Evolutionary conservation across 2,888 invertebrate genomes (phyloP), one percentile per base, ranked within the genome.

Genomic region (Drosophila phalerata): DNA sequence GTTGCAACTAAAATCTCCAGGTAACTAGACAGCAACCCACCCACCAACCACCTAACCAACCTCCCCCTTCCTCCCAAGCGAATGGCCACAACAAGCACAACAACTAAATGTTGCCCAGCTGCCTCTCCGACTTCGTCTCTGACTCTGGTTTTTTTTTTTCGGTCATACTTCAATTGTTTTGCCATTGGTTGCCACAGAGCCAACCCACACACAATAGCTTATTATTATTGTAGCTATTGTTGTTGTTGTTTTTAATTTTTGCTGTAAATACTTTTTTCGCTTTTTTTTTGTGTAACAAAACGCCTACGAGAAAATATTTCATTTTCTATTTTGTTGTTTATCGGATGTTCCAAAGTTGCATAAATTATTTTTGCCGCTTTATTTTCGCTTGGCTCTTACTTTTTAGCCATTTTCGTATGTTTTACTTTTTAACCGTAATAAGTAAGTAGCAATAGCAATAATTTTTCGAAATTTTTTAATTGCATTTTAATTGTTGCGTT

Each of bases 111-210:
- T 61, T 73, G 55, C 64, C 42, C 63, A 53, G 68, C 49, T 73
- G 62, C 37, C 15, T 15, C 40, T 40, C 40, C 34, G 28, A 38
- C 48, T 28, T 28, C 28, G 28, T 6, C 40, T 40, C 40, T 22
- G 28, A 38, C 52, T 57, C 32, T 45, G 28, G 47, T 58, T 19
- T 38, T 22, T 66, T 68, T 60, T 66, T 77, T 72, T 87, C 22
- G 83, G 85, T 82, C 88, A 88, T 85, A 84, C 88, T 69, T 84
- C 80, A 84, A 84, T 82, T 84, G 77, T 68, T 85, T 87, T 66
- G 65, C 65, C 70, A 67, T 72, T 77, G 70, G 73, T 83, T 87
- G 82, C 87, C 69, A 73, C 82, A 84, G 43, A 52, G 42, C 52
- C 67, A 67, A 60, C 65, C 58, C 69, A 69, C 81, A 66, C 53